Evolutionary conservation across 1,140 invertebrate genomes (phyloP), one percentile per base, ranked within the genome.

Genomic region (Megathymus violae): DNA sequence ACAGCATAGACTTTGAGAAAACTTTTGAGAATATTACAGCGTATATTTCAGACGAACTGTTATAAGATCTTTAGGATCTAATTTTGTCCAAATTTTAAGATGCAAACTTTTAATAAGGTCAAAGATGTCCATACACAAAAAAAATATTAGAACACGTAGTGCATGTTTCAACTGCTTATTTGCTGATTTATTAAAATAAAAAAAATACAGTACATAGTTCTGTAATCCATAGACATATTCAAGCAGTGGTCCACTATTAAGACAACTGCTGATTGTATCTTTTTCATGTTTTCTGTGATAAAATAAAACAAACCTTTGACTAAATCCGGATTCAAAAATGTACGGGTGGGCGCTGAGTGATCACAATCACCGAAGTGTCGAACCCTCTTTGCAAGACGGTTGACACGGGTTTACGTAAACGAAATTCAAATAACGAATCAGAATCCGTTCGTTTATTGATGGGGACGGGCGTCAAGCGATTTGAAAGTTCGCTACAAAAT

Each of bases 321-420:
- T 46, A 52, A 50, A 50, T 50, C 47, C 47, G 25, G 14, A 15
- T 46, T 46, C 36, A 60, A 60, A 60, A 65, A 65, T 54, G 60
- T 60, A 66, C 61, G 48, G 27, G 27, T 38, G 16, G 10, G 54
- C 50, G 50, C 50, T 52, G 17, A 62, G 47, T 16, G 59, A 46
- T 67, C 58, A 47, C 56, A 62, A 71, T 71, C 60, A 64, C 54
- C 47, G 52, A 70, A 58, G 54, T 69, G 69, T 72, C 62, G 68
- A 54, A 69, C 66, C 69, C 69, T 72, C 63, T 51, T 71, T 44
- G 59, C 11, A 22, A 48, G 41, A 31, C 34, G 38, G 10, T 43
- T 59, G 62, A 64, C 54, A 43, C 25, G 62, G 62, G 62, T 46
- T 27, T 44, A 59, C 52, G 44, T 64, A 59, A 64, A 64, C 54